Conservation (phyloP, 2,113 vertebrate genomes). For the Malurus alboscapulatus region DNA sequence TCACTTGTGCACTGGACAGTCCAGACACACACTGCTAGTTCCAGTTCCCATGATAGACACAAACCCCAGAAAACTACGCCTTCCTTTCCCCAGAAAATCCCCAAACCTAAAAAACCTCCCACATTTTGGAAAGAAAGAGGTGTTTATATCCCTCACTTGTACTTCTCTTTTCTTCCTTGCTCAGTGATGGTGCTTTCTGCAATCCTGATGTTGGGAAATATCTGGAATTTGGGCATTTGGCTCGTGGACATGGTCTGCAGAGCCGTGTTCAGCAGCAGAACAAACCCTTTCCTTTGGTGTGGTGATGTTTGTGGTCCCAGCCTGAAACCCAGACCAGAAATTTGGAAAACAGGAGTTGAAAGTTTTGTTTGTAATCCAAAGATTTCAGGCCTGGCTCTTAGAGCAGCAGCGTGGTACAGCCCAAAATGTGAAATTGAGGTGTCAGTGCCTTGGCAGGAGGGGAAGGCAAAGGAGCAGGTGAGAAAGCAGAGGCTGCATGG, state of each 20-base stretch:
- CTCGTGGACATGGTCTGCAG: not conserved
- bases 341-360: not conserved
- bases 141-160: no score
- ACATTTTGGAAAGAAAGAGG: no score
- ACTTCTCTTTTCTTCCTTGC: no score
- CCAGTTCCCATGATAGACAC: no score
- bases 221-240: not conserved
- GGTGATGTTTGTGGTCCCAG: not conserved
- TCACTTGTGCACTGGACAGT: no score
- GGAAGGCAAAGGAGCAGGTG: not conserved
- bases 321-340: not conserved
- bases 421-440: not conserved
- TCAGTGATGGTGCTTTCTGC: not conserved
- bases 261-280: not conserved
- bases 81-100: no score
- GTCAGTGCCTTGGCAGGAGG: not conserved
- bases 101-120: no score
- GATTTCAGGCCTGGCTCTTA: not conserved
- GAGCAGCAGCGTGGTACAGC: fast-evolving
- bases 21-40: no score
- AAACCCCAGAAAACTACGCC: no score
- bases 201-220: fast-evolving
- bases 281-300: not conserved
- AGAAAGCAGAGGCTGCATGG: fast-evolving
- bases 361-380: not conserved